phyloP scores from a whole-genome alignment of 2,113 vertebrate genomes.

The Limnothrissa miodon region DNA sequence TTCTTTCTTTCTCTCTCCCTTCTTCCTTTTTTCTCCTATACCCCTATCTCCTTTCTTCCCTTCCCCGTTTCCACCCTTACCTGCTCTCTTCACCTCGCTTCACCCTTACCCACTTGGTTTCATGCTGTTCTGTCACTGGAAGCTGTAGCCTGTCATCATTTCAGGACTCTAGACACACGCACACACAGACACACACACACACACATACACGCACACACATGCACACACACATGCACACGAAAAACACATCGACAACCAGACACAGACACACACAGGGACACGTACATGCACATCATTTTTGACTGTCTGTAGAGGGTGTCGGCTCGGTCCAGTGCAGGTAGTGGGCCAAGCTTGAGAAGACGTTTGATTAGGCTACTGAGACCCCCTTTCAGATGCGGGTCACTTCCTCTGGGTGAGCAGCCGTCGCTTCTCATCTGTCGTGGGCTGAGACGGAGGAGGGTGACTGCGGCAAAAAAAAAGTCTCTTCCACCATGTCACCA shows the following conservation, averaged over 20 bases:
- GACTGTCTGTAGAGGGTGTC: conserved; percentile 55
- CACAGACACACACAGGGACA: background rate
- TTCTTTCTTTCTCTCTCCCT: background rate
- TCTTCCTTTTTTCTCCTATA: background rate
- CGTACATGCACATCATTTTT: conserved; percentile 16
- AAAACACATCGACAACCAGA: background rate
- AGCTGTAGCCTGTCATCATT: background rate
- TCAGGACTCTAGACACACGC: conserved; percentile 3
- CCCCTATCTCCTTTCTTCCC: background rate
- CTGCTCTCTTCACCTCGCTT: conserved; percentile 40
- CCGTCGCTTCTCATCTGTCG: conserved; percentile 33
- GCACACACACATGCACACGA: background rate
- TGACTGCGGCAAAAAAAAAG: conserved; percentile 41
- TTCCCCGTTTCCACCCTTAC: conserved; percentile 40
- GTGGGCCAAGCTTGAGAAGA: conserved; percentile 55
- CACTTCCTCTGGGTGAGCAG: conserved; percentile 61
- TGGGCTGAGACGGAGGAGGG: conserved; percentile 35
- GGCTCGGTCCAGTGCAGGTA: conserved; percentile 48
- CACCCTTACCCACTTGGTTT: background rate
- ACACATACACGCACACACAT: background rate
- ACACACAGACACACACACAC: conserved; percentile 5
- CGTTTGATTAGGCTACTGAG: conserved; percentile 63
- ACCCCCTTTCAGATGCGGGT: conserved; percentile 68
- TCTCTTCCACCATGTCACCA: conserved; percentile 60
- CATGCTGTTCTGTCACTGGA: conserved; percentile 1